These are phyloP conservation scores for Lontra canadensis DNA, from an alignment of 2,113 vertebrate species.

Conservation along the genomic window DNA sequence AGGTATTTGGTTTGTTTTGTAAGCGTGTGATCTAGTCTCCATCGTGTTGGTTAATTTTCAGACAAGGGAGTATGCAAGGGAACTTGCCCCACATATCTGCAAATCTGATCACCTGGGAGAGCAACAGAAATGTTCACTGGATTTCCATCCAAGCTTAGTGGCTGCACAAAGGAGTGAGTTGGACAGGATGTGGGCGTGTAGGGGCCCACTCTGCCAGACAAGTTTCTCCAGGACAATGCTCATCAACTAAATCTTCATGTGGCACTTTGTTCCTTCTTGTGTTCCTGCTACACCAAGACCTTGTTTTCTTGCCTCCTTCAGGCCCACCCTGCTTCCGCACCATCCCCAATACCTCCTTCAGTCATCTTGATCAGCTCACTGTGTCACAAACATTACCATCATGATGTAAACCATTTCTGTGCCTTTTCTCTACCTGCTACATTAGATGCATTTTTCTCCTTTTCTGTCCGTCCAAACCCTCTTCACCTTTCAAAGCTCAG, in stretches of 20 bases:
- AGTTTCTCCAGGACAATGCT: not conserved
- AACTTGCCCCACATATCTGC: not conserved
- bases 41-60: conserved; percentile 46
- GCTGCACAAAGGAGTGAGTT: not conserved
- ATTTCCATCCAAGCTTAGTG: not conserved
- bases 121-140: not conserved
- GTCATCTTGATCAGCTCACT: not conserved
- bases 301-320: not conserved
- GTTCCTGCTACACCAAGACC: not conserved
- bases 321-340: not conserved
- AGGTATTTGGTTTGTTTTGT: conserved; percentile 53
- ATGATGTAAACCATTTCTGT: not conserved
- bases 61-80: not conserved
- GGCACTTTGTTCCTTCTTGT: not conserved
- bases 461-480: not conserved
- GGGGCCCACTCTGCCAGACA: not conserved
- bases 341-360: not conserved
- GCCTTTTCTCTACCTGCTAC: not conserved
- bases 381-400: not conserved
- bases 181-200: not conserved
- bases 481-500: not conserved
- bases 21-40: conserved; percentile 14
- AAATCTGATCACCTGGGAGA: not conserved
- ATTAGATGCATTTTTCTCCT: not conserved
- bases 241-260: not conserved